A percentile compares a stretch with the other conserved stretches of the same genome.
phyloP scores from a whole-genome alignment of 2,797 vertebrate genomes.

The Sandelia bainsii region DNA sequence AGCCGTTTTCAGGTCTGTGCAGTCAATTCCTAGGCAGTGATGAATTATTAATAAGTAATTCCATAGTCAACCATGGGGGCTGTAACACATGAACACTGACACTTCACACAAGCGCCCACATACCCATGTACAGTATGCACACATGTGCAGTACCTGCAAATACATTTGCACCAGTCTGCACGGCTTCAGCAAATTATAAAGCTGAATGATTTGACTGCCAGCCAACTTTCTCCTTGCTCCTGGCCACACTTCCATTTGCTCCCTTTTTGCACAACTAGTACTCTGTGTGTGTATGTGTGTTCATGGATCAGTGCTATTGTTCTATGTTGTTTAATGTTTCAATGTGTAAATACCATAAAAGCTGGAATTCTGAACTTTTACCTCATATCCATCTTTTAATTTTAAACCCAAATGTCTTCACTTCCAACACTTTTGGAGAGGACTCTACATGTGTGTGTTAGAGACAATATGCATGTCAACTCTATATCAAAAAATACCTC shows the following conservation, averaged over 20 bases:
- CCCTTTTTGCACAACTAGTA: slow-evolving; percentile 10
- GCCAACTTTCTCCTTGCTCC: slow-evolving; percentile 28
- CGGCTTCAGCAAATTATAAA: slow-evolving; percentile 56
- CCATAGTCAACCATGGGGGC: slow-evolving; percentile 61
- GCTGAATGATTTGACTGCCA: slow-evolving; percentile 51
- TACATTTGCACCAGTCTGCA: slow-evolving; percentile 37
- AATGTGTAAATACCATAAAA: too few relatives aligned
- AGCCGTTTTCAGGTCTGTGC: slow-evolving; percentile 34
- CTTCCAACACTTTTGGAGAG: too few relatives aligned
- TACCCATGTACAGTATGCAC: slow-evolving; percentile 24
- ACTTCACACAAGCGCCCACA: slow-evolving; percentile 43
- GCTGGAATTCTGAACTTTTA: too few relatives aligned
- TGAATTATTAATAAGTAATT: slow-evolving; percentile 83
- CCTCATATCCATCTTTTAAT: too few relatives aligned
- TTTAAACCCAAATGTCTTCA: too few relatives aligned
- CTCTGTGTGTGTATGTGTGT: not conserved
- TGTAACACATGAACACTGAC: slow-evolving; percentile 52
- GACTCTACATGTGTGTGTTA: too few relatives aligned
- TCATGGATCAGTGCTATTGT: too few relatives aligned
- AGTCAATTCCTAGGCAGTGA: slow-evolving; percentile 71
- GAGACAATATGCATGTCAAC: too few relatives aligned
- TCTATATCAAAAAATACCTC: too few relatives aligned
- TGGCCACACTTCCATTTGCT: slow-evolving; percentile 28
- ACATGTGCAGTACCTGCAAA: slow-evolving; percentile 26
- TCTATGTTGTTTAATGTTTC: too few relatives aligned